These are phyloP conservation scores for Uropetala carovei DNA, from an alignment of 2,888 invertebrate species.

Conservation along the genomic window DNA sequence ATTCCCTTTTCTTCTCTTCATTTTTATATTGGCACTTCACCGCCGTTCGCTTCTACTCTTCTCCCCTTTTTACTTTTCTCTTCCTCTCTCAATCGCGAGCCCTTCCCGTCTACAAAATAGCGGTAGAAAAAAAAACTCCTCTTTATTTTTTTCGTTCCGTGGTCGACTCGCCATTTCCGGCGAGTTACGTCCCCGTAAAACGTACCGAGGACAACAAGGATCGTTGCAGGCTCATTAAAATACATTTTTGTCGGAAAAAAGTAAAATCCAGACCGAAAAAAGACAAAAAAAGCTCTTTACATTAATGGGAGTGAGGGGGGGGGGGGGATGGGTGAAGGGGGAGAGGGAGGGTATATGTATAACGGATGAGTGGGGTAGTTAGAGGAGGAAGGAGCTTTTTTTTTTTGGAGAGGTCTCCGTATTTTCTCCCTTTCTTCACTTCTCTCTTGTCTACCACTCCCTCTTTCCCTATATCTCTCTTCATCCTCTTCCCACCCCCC, in stretches of 20 bases:
- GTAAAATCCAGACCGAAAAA: neutral
- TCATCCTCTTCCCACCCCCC: neutral
- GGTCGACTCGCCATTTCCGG: neutral
- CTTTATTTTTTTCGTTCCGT: neutral
- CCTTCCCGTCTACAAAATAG: neutral
- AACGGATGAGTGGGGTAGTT: conserved; percentile 62
- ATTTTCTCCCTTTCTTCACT: conserved; percentile 27
- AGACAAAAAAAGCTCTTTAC: conserved; percentile 31
- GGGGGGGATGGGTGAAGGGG: too few relatives aligned
- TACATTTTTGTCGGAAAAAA: conserved; percentile 25
- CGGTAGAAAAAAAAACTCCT: neutral
- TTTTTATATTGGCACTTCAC: neutral
- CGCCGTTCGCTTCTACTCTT: neutral
- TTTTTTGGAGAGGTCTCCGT: conserved; percentile 39
- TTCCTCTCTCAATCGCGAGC: neutral
- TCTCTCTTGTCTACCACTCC: neutral
- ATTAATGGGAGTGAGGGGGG: neutral
- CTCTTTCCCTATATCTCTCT: neutral
- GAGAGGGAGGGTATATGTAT: neutral
- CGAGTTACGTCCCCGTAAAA: neutral
- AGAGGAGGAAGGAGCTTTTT: conserved; percentile 48
- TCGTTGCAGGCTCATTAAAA: conserved; percentile 32
- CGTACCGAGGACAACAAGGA: conserved; percentile 19
- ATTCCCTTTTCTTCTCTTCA: neutral
- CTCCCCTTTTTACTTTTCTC: neutral